These are phyloP conservation scores for Pseudotriccus pelzelni DNA, from an alignment of 2,797 vertebrate genomes.

Conservation along the genomic window DNA sequence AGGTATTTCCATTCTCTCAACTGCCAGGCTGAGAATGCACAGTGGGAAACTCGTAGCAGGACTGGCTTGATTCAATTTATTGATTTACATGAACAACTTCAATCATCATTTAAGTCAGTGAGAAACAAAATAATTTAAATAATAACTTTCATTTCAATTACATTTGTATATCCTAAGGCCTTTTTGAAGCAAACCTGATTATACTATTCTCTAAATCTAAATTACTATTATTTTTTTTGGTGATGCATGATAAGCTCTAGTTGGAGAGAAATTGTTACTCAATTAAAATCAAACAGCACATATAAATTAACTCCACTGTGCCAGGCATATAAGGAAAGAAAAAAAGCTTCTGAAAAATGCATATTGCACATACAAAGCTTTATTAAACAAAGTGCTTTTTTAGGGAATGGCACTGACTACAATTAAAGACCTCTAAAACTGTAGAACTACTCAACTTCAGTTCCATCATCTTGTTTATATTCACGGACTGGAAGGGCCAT, in stretches of 20 bases:
- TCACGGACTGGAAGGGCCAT: not conserved
- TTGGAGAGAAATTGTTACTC: not conserved
- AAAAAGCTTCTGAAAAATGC: not conserved
- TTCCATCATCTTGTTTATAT: not conserved
- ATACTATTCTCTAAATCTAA: slow-evolving; percentile 15
- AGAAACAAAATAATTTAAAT: not conserved
- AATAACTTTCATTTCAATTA: slow-evolving; percentile 1
- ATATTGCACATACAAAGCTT: not conserved
- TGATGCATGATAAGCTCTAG: not conserved
- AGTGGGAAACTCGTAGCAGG: not conserved
- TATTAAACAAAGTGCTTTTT: not conserved
- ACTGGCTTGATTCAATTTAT: not conserved
- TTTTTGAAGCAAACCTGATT: slow-evolving; percentile 7
- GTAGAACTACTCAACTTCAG: not conserved
- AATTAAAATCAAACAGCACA: slow-evolving; percentile 24
- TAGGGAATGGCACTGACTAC: not conserved
- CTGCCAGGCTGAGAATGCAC: not conserved
- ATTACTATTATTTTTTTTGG: not conserved
- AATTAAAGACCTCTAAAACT: not conserved
- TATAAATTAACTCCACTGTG: not conserved
- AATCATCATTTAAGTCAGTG: not conserved
- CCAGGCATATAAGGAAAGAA: not conserved
- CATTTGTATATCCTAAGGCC: not conserved
- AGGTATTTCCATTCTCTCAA: not conserved
- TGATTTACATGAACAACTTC: not conserved